These are phyloP conservation scores for Oryzias celebensis DNA, from an alignment of 2,113 vertebrate species.

Conservation along the genomic window DNA sequence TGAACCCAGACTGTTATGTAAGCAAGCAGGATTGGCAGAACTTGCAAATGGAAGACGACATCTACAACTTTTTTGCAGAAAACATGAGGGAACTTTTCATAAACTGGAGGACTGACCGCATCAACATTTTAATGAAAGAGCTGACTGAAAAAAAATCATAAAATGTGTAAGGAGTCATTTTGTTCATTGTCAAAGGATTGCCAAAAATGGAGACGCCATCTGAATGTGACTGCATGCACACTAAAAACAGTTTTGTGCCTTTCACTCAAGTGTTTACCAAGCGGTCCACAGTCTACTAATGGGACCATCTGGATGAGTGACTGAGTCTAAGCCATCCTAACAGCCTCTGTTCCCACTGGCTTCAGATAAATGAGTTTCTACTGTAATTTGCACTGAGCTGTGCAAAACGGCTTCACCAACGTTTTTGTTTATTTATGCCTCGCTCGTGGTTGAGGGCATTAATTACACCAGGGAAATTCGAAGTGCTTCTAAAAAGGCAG, in stretches of 20 bases:
- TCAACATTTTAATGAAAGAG: conserved; percentile 1
- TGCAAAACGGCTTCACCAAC: conserved; percentile 47
- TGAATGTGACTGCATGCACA: neutral
- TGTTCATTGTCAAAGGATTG: neutral
- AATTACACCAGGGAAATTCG: conserved; percentile 47
- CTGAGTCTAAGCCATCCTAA: conserved; percentile 33
- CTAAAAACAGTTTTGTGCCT: conserved; percentile 11
- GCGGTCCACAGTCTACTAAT: conserved; percentile 10
- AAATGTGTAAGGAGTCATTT: neutral
- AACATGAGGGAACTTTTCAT: neutral
- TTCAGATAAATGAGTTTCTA: conserved; percentile 58
- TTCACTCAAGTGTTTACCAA: conserved; percentile 34
- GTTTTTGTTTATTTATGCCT: conserved; percentile 58
- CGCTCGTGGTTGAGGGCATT: conserved; percentile 26
- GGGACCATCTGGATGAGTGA: conserved; percentile 41
- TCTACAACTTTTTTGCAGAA: conserved; percentile 2
- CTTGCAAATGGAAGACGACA: neutral
- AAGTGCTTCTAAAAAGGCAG: conserved; percentile 35
- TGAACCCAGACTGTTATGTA: neutral
- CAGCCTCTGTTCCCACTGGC: conserved; percentile 54
- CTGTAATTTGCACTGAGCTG: conserved; percentile 59
- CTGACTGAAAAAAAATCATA: neutral
- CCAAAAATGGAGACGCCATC: neutral
- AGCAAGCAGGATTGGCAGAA: conserved; percentile 9
- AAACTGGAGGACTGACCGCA: neutral